Conservation (phyloP, 2,113 vertebrate genomes). For the Caloenas nicobarica region DNA sequence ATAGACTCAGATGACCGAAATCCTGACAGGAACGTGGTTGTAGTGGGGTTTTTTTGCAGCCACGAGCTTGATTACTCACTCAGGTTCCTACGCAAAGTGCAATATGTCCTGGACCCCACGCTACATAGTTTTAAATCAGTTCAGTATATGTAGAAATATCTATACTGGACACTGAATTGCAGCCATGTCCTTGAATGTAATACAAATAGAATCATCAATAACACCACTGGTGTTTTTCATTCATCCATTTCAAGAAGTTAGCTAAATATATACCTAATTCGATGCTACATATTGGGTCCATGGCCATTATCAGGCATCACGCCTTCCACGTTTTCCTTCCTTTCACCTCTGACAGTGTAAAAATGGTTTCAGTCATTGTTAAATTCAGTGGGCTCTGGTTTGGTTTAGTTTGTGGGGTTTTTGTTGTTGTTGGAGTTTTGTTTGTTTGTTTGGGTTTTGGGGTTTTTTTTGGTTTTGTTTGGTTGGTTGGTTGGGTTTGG, state of each 20-base stretch:
- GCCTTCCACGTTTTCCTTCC: not conserved
- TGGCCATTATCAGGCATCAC: not conserved
- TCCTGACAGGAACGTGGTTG: not conserved
- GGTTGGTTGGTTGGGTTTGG: not conserved
- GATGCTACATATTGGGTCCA: not conserved
- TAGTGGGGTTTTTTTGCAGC: not conserved
- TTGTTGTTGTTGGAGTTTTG: too few species aligned
- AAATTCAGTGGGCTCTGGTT: not conserved
- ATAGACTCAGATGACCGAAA: not conserved
- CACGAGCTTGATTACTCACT: not conserved
- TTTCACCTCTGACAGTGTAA: not conserved
- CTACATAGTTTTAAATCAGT: not conserved
- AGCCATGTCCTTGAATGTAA: not conserved
- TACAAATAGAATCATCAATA: accelerated
- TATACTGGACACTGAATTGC: not conserved
- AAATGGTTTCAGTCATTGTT: not conserved
- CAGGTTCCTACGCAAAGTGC: not conserved
- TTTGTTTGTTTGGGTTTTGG: too few species aligned
- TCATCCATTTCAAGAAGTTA: not conserved
- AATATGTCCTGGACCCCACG: not conserved
- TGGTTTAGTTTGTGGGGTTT: not conserved
- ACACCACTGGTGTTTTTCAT: not conserved
- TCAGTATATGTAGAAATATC: not conserved
- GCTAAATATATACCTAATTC: not conserved
- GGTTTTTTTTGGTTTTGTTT: too few species aligned